Evolutionary conservation across 2,888 invertebrate species (phyloP), one percentile per base, ranked within the genome.

Genomic region (Podabrus alpinus): DNA sequence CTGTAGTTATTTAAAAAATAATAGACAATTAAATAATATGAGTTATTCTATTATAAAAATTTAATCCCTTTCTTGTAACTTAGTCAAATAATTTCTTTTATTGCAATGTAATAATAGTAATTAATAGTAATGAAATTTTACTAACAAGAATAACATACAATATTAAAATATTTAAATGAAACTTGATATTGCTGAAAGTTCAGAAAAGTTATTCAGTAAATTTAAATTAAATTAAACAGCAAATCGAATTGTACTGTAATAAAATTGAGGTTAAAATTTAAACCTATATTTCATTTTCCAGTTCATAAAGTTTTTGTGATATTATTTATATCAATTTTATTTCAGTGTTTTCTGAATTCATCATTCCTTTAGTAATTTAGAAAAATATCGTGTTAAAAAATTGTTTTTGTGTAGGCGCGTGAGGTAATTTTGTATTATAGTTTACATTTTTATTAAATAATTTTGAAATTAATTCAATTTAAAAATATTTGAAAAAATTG

Each of bases 241-340:
- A 64, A 64, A 64, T 64, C 21, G 19, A 19, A 64, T 64, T 64
- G 17, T 19, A 19, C 13, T 19, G 62, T 64, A 19, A 64, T 64
- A 64, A 19, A 64, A 64, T 64, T 64, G 62, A 64, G 62, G 62
- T 64, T 64, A 21, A n/a, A 19, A 64, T 64, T 64, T 64, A 64
- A 21, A 64, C 19, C 17, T 16, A 64, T n/a, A 64, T 64, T 64
- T 21, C 17, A 64, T 64, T 64, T 64, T 64, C 62, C 62, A 64
- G 62, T 64, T 64, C 62, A 64, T 64, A 64, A 64, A 64, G n/a
- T 64, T 64, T 64, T 64, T 64, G 62, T 64, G 19, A 19, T 64
- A 19, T 64, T 64, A 64, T 64, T 64, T 19, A 64, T 64, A 64
- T 64, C 62, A 64, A 64, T 64, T 64, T 64, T n/a, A 45, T 45